phyloP scores from a whole-genome alignment of 2,113 vertebrate genomes.

The Oenanthe oenanthe region DNA sequence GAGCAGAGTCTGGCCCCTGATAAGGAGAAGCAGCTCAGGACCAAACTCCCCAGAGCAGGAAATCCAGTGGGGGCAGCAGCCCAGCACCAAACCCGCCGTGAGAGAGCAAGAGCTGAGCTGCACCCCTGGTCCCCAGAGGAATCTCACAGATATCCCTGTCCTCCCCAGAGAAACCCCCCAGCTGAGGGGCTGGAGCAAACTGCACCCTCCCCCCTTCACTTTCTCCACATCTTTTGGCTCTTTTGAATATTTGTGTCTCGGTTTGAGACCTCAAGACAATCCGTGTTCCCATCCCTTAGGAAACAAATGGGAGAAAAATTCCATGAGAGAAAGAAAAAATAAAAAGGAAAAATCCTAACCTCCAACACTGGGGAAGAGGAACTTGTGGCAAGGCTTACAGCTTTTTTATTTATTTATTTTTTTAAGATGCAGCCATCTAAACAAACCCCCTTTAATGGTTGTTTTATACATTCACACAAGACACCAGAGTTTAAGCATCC shows the following conservation, averaged over 20 bases:
- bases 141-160: rapidly evolving
- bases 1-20: rapidly evolving
- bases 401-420: background rate
- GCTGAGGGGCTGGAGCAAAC: background rate
- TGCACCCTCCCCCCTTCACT: background rate
- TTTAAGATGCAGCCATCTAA: background rate
- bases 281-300: background rate
- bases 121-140: background rate
- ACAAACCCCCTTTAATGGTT: background rate
- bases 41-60: background rate
- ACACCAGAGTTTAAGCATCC: background rate
- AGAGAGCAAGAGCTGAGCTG: background rate
- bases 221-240: background rate
- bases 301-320: background rate
- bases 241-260: background rate
- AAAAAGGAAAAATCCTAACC: background rate
- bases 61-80: background rate
- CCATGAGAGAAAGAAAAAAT: background rate
- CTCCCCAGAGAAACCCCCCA: background rate
- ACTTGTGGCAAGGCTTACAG: background rate
- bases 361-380: background rate
- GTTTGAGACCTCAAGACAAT: background rate
- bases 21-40: background rate
- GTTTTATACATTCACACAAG: background rate
- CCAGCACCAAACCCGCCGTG: background rate